Evolutionary conservation across 2,888 invertebrate genomes (phyloP), one percentile per base, ranked within the genome.

Genomic region (Frankliniella fusca): DNA sequence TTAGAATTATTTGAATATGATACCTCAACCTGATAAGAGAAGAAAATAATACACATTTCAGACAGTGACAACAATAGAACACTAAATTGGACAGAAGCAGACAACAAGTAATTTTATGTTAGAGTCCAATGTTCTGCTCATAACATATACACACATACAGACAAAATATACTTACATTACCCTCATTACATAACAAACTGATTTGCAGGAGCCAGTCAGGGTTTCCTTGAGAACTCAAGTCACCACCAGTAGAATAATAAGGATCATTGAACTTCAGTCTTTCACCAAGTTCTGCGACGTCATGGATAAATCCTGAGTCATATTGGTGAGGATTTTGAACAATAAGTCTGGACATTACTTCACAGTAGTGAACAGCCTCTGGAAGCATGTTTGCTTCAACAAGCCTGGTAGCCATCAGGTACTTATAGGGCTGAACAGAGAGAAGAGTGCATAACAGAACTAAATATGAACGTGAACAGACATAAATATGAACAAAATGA

Each of bases 291-390:
- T 88, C 87, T 83, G 89, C 90, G 80, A 90, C 87, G 87, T 89
- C 86, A 38, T 84, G 82, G 11, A 86, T 83, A 80, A 87, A 84
- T n/a, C 83, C 83, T 15, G 83, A 70, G 10, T 84, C 80, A 83
- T 84, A 85, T 81, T 85, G 85, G 81, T 85, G 85, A 3, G 92
- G 92, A 86, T 91, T 90, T 84, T 90, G 90, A 10, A 91, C 89
- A 65, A 95, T 91, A 82, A 92, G 92, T 28, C 90, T 89, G 10
- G 94, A 91, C 65, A 96, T 92, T 85, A 92, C 93, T 90, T 97
- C 97, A 86, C 93, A 91, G 89, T 97, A 97, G 84, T 93, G 90
- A 84, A 97, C 89, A 82, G 96, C 93, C 87, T 95, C 95, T 87
- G 94, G 93, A 85, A 93, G 90, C 85, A 93, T 91, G 0, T 97